Evolutionary conservation across 2,888 invertebrate genomes (phyloP).

Genomic region (Cheilosia impressa): DNA sequence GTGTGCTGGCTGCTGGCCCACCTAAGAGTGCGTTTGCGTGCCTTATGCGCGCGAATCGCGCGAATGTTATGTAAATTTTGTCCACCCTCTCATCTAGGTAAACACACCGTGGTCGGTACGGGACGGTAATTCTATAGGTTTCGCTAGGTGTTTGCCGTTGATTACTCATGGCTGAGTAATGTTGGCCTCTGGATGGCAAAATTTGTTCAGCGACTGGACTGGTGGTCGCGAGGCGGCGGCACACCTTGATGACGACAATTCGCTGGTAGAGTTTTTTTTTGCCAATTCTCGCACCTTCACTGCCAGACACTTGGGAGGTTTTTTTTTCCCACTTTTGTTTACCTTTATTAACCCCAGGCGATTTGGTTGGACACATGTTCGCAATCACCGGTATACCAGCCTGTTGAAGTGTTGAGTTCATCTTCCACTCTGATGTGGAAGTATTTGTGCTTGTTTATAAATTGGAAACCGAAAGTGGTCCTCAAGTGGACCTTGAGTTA

Average conservation of each 20-base stretch:
- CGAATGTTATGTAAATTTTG: slow-evolving; percentile 63
- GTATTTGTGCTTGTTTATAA: neutral
- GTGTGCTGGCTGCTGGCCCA: slow-evolving; percentile 47
- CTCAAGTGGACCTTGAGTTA: neutral
- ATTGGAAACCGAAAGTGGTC: neutral
- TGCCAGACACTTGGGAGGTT: slow-evolving; percentile 3
- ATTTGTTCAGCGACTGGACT: slow-evolving; percentile 32
- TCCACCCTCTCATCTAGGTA: slow-evolving; percentile 36
- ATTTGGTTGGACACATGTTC: slow-evolving; percentile 15
- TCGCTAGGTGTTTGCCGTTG: slow-evolving; percentile 34
- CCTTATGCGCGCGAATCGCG: slow-evolving; percentile 56
- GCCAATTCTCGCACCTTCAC: slow-evolving; percentile 59
- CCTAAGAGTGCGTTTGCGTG: slow-evolving; percentile 71
- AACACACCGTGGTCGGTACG: neutral
- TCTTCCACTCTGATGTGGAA: neutral
- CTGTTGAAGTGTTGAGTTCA: neutral
- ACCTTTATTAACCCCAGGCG: slow-evolving; percentile 9
- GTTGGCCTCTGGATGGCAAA: slow-evolving; percentile 49
- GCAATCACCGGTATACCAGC: slow-evolving; percentile 10
- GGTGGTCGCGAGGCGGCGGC: slow-evolving; percentile 48
- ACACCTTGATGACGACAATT: slow-evolving; percentile 70
- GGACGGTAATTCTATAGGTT: neutral
- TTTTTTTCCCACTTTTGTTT: slow-evolving; percentile 28
- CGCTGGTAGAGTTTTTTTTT: slow-evolving; percentile 20
- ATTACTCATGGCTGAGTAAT: slow-evolving; percentile 69